These are phyloP conservation scores for Bovichtus diacanthus DNA, from an alignment of 2,797 vertebrate species.

Conservation along the genomic window DNA sequence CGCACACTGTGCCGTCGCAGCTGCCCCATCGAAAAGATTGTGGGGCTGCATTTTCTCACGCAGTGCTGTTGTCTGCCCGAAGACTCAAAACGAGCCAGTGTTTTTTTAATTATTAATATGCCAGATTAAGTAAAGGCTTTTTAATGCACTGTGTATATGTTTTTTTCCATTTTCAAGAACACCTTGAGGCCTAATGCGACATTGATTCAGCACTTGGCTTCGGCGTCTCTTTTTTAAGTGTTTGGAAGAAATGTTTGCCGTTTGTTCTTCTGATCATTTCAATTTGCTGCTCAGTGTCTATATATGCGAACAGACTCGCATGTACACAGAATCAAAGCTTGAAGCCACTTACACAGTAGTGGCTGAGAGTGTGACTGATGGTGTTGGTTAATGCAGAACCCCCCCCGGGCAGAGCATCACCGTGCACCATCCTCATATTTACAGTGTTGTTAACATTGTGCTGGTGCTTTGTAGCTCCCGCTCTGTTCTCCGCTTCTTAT, in stretches of 20 bases:
- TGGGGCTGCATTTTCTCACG: not conserved
- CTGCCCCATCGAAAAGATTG: not conserved
- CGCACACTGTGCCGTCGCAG: not conserved
- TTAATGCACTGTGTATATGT: slow-evolving; percentile 18
- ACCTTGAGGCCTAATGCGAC: slow-evolving; percentile 26
- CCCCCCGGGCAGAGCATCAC: slow-evolving; percentile 30
- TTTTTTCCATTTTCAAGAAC: slow-evolving; percentile 15
- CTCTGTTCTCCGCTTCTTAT: slow-evolving; percentile 31
- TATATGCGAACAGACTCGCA: slow-evolving; percentile 23
- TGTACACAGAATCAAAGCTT: slow-evolving; percentile 13
- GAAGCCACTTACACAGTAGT: slow-evolving; percentile 19
- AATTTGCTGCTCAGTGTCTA: slow-evolving; percentile 13
- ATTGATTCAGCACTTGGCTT: slow-evolving; percentile 22
- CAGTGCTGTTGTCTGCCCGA: slow-evolving; percentile 2
- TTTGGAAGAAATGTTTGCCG: slow-evolving; percentile 7
- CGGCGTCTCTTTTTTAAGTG: not conserved
- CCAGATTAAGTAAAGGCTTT: slow-evolving; percentile 22
- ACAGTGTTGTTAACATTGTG: slow-evolving; percentile 28
- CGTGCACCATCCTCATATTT: slow-evolving; percentile 42
- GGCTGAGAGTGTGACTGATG: slow-evolving; percentile 39
- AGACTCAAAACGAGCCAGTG: slow-evolving; percentile 2
- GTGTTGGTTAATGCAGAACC: slow-evolving; percentile 53
- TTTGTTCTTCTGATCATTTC: slow-evolving; percentile 28
- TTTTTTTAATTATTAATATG: slow-evolving; percentile 42
- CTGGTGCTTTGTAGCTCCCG: not conserved